Percentiles rank a stretch among this genome's conserved stretches.
These are phyloP conservation scores for Hypomecis atomaria DNA, from an alignment of 2,888 invertebrate species.

Conservation along the genomic window DNA sequence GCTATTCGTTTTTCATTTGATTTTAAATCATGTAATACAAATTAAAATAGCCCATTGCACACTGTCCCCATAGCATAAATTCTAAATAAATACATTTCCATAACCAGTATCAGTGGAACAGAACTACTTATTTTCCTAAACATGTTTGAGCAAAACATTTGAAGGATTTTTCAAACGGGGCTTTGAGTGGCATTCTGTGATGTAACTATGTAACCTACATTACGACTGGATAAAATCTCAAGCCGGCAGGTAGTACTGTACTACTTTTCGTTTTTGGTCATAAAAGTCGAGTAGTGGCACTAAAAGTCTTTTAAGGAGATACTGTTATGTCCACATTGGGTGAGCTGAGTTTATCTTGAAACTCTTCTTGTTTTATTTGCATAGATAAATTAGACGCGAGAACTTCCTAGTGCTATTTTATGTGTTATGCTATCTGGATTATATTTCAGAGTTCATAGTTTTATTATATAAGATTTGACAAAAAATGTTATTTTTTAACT, in stretches of 20 bases:
- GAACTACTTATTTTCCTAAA: conserved; percentile 1
- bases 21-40: too few relatives aligned
- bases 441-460: background rate
- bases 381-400: conserved; percentile 11
- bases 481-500: too few relatives aligned
- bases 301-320: conserved; percentile 26
- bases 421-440: background rate
- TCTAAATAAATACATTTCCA: conserved; percentile 8
- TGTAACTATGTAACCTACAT: conserved; percentile 40
- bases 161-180: conserved; percentile 34
- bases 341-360: conserved; percentile 26
- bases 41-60: background rate
- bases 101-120: conserved; percentile 1
- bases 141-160: conserved; percentile 11
- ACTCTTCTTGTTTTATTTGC: conserved; percentile 20
- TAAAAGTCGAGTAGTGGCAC: conserved; percentile 30
- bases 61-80: conserved; percentile 11
- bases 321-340: conserved; percentile 29
- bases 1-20: too few relatives aligned
- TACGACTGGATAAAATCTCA: conserved; percentile 30
- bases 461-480: background rate
- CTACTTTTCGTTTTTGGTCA: conserved; percentile 31
- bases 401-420: conserved; percentile 12
- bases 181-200: conserved; percentile 31
- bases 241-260: conserved; percentile 23